Base-by-base conservation (phyloP, 2,113 vertebrate genomes). In the Poicephalus gulielmi region DNA sequence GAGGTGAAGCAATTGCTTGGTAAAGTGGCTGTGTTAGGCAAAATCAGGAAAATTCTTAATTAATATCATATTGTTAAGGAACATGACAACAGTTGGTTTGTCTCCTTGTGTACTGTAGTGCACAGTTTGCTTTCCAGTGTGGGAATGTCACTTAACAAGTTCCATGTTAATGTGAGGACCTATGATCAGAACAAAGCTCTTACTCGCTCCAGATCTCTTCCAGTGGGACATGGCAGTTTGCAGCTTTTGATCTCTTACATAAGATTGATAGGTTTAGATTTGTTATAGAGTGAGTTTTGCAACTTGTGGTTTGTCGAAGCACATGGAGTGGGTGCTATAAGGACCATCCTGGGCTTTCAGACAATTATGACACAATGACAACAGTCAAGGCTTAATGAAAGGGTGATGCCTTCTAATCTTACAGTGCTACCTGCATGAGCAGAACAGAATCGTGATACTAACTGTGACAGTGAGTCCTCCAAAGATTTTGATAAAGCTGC, bases 101-200 rank as follows among this genome's bases (percentile, higher is more conserved):
- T 64, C 43, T 89, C 83, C 44, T 68, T 85, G 39, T 30, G 28
- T 94, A 82, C 44, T 68, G 18, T 43, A 82, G 10, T 46, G 44
- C 67, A 44, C 30, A 86, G 63, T 67, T 95, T 77, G 39, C 71
- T 88, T 83, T 83, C 41, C 49, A 92, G 64, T 74, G 52, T 52
- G 75, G 83, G 88, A 97, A 96, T 92, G 92, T 92, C 83, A 93
- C 88, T 90, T 92, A 77, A 85, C 82, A 79, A 93, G 90, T 88
- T 93, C 70, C 60, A 49, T n/a, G 59, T 53, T 95, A 92, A 86
- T 62, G 17, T 0, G 5, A 70, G n/a, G 28, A 86, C 50, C 67
- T 86, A 77, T 53, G 11, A 74, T 59, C 28, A 83, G 68, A 76
- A 77, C 37, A 43, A 86, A 86, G 59, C 12, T 83, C 62, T 87